Evolutionary conservation across 2,797 vertebrate genomes (phyloP), one percentile per base, ranked within the genome.

Genomic region (Myiotriccus ornatus): DNA sequence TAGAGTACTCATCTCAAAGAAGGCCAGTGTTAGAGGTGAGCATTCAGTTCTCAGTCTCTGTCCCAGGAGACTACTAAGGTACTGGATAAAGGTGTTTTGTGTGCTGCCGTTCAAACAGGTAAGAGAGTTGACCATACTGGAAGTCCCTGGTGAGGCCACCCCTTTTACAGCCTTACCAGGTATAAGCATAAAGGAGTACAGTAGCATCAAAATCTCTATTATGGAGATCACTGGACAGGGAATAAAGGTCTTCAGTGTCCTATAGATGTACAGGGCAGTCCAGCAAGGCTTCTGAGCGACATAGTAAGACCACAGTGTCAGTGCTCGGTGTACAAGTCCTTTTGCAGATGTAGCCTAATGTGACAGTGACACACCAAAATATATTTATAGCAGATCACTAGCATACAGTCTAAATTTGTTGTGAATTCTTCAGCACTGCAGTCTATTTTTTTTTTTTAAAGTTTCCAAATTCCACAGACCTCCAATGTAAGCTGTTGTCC

Each of bases 1-100:
- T 27, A 76, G 52, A 87, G 21, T 70, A 80, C 37, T 85, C 39
- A 37, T 92, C 88, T 94, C 74, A 90, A 92, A 94, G 52, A 71
- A 93, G 2, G 10, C 15, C 2, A 7, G 55, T 79, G 91, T 80
- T 87, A 89, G 60, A 89, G 64, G 82, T 92, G 75, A 83, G 37
- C 15, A 91, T 92, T 91, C 49, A 74, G 60, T 92, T 93, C 63
- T 92, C 64, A 80, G 22, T 67, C 39, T 71, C 81, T 89, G 53
- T 92, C 87, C 68, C 74, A 43, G 71, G 78, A 89, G 71, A 91
- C 84, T 93, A 23, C 68, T 90, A 28, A 89, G 64, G 37, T 62
- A 70, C 22, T 24, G 52, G 25, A 94, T 92, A 39, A 92, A 89
- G 92, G 81, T 12, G 2, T 67, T 87, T 91, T 74, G 21, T 91